Percentiles rank a stretch among this genome's conserved stretches.
phyloP scores from a whole-genome alignment of 2,888 invertebrate species.

The Agrotis puta region DNA sequence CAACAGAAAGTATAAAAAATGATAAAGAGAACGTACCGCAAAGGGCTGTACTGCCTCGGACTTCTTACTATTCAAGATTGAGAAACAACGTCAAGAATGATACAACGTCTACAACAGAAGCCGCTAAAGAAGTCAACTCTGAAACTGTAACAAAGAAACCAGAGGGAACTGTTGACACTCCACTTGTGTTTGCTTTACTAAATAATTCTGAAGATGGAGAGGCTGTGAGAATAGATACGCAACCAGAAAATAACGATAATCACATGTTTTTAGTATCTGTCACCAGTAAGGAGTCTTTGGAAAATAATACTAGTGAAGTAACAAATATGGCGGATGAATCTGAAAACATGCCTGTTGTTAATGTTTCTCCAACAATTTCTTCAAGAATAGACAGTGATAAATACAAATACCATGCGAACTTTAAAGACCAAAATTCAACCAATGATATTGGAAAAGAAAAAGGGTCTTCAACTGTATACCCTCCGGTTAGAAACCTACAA shows the following conservation, averaged over 20 bases:
- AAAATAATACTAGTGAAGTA: constrained; percentile 78
- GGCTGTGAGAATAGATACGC: constrained; percentile 55
- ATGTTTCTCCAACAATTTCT: constrained; percentile 68
- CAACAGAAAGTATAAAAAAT: constrained; percentile 58
- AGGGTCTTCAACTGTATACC: constrained; percentile 70
- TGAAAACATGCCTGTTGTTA: constrained; percentile 73
- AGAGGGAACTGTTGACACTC: constrained; percentile 77
- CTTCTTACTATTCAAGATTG: constrained; percentile 82
- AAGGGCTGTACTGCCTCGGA: constrained; percentile 77
- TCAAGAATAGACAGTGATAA: constrained; percentile 70
- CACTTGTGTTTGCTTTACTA: constrained; percentile 80
- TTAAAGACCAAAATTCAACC: constrained; percentile 75
- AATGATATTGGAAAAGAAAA: constrained; percentile 69
- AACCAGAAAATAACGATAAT: constrained; percentile 66
- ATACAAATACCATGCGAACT: constrained; percentile 84
- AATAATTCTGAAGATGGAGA: constrained; percentile 73
- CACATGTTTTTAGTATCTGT: constrained; percentile 81
- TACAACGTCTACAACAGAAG: constrained; percentile 68
- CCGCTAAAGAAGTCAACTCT: constrained; percentile 49
- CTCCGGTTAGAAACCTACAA: constrained; percentile 83
- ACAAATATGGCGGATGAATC: constrained; percentile 72
- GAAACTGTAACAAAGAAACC: constrained; percentile 73
- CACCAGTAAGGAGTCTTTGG: constrained; percentile 82
- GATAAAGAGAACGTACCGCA: constrained; percentile 62
- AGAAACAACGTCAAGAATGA: constrained; percentile 73